A percentile compares a stretch with the other conserved stretches of the same genome.
phyloP scores from a whole-genome alignment of 1,140 invertebrate species.

The Heliconius nattereri region DNA sequence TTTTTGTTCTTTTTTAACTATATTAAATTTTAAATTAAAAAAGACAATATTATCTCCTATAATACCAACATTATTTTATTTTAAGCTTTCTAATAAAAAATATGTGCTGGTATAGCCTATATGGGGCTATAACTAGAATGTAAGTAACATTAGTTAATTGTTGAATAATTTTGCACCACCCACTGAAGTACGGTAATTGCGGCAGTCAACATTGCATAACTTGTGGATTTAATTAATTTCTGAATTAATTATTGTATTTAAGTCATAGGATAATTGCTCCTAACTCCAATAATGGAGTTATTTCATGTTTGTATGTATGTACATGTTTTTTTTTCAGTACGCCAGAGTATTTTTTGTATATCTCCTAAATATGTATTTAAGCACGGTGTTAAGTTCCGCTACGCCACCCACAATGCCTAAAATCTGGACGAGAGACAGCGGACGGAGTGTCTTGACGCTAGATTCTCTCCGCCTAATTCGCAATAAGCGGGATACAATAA shows the following conservation, averaged over 20 bases:
- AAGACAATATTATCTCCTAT: too few species aligned
- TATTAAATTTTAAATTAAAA: too few species aligned
- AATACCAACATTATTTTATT: too few species aligned
- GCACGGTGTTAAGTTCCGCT: neutral
- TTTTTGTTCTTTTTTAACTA: too few species aligned
- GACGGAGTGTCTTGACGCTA: too few species aligned
- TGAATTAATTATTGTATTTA: slow-evolving; percentile 17
- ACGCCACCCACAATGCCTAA: too few species aligned
- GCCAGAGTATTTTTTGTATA: too few species aligned
- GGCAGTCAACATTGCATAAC: slow-evolving; percentile 1
- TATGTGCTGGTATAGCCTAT: neutral
- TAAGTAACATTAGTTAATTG: slow-evolving; percentile 17
- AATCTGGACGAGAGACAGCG: too few species aligned
- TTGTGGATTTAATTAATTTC: slow-evolving; percentile 24
- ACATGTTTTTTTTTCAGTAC: too few species aligned
- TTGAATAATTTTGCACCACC: slow-evolving; percentile 23
- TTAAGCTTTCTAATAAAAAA: neutral
- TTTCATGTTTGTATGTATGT: neutral
- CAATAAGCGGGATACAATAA: too few species aligned
- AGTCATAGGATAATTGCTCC: neutral
- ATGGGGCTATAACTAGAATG: neutral
- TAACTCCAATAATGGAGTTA: neutral
- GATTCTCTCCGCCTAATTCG: too few species aligned
- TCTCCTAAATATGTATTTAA: too few species aligned
- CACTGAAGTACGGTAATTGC: slow-evolving; percentile 20